A percentile compares a stretch with the other conserved stretches of the same genome.
These are phyloP conservation scores for Limnephilus rhombicus DNA, from an alignment of 2,888 invertebrate genomes.

Conservation along the genomic window DNA sequence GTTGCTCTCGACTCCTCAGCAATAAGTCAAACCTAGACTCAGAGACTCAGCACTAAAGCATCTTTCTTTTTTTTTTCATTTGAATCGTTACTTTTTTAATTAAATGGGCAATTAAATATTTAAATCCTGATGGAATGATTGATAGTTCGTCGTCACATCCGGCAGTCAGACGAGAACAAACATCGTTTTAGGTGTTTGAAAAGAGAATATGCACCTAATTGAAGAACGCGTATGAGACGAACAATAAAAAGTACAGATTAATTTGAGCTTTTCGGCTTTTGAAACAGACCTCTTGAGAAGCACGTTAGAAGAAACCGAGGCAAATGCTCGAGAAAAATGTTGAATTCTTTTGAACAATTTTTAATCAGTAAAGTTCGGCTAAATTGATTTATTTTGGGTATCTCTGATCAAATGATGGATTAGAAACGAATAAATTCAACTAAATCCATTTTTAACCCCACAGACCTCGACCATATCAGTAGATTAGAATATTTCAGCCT, in stretches of 20 bases:
- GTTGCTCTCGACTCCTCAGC: background rate
- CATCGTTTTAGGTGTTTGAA: slow-evolving; percentile 1
- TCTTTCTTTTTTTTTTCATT: background rate
- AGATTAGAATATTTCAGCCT: no score
- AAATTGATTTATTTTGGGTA: background rate
- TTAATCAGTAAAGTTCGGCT: background rate
- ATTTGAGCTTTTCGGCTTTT: slow-evolving; percentile 1
- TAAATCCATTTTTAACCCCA: no score
- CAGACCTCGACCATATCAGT: no score
- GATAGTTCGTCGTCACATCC: background rate
- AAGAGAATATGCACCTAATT: background rate
- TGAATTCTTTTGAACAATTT: background rate
- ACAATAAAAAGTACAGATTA: background rate
- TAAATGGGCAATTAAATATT: slow-evolving; percentile 33
- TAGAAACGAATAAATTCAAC: no score
- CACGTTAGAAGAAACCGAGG: background rate
- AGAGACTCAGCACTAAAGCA: background rate
- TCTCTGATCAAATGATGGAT: background rate
- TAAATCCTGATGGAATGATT: slow-evolving; percentile 21
- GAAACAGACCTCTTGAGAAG: background rate
- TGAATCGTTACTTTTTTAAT: slow-evolving; percentile 23
- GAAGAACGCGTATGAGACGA: background rate
- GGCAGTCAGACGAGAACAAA: background rate
- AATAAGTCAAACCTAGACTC: background rate
- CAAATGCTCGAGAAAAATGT: background rate